These are phyloP conservation scores for Pyralis farinalis DNA, from an alignment of 2,888 invertebrate genomes.

Conservation along the genomic window DNA sequence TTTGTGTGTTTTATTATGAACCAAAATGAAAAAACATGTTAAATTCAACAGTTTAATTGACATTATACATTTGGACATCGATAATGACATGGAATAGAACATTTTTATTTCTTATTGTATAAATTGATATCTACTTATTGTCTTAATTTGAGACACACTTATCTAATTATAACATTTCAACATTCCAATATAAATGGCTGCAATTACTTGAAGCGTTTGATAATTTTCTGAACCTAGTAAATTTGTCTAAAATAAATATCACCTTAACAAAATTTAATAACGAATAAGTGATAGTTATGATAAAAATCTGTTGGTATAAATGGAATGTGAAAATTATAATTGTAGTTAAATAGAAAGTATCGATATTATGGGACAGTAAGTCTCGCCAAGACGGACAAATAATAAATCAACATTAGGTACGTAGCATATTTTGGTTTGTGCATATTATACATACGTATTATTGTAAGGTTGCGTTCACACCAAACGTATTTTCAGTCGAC, in stretches of 20 bases:
- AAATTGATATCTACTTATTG: conserved; percentile 54
- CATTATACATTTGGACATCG: conserved; percentile 47
- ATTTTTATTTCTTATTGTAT: conserved; percentile 15
- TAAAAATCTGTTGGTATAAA: background rate
- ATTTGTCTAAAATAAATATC: background rate
- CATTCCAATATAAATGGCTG: conserved; percentile 19
- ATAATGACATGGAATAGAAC: conserved; percentile 28
- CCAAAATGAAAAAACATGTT: conserved; percentile 14
- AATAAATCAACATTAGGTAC: too few relatives aligned
- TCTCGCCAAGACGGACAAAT: too few relatives aligned
- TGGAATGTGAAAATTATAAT: conserved; percentile 18
- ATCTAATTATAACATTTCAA: conserved; percentile 24
- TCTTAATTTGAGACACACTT: conserved; percentile 38
- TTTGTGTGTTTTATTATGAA: too few relatives aligned
- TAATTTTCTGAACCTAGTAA: background rate
- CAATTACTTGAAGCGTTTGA: background rate
- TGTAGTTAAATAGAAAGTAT: too few relatives aligned
- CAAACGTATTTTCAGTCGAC: too few relatives aligned
- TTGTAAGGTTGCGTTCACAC: too few relatives aligned
- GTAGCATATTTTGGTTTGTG: too few relatives aligned
- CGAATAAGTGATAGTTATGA: background rate
- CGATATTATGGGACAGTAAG: too few relatives aligned
- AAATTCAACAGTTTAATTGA: conserved; percentile 61
- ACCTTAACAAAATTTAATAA: too few relatives aligned
- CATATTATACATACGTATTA: too few relatives aligned